Evolutionary conservation across 1,140 invertebrate genomes (phyloP).

Genomic region (Plutomurus gul): DNA sequence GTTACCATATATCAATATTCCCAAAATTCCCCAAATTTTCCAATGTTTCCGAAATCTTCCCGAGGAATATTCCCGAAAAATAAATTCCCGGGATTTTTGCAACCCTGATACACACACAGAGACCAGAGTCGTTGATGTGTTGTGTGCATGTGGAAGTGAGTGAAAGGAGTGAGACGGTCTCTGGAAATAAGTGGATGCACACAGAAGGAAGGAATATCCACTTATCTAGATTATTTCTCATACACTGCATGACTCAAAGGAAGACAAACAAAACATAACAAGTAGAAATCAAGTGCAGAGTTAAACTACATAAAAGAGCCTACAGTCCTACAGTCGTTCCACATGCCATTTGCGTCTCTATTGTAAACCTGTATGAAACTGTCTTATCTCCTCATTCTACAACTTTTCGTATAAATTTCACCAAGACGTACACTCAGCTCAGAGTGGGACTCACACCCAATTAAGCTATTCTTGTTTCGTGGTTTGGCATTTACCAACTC

Average conservation of each 20-base stretch:
- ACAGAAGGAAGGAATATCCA: background rate
- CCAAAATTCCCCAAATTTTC: no score
- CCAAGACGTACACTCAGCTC: slow-evolving; percentile 30
- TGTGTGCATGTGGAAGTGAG: background rate
- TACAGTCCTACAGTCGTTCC: slow-evolving; percentile 36
- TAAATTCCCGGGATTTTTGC: no score
- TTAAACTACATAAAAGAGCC: slow-evolving; percentile 36
- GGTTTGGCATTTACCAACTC: slow-evolving; percentile 38
- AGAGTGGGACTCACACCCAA: slow-evolving; percentile 47
- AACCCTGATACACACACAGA: no score
- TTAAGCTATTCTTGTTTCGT: slow-evolving; percentile 53
- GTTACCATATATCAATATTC: no score
- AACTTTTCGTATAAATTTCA: slow-evolving; percentile 54
- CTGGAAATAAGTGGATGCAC: background rate
- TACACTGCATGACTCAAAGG: background rate
- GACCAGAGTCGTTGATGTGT: no score
- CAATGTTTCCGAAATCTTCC: no score
- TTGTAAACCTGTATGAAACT: slow-evolving; percentile 50
- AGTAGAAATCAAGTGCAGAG: slow-evolving; percentile 16
- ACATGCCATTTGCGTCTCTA: slow-evolving; percentile 51
- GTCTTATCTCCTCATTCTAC: slow-evolving; percentile 53
- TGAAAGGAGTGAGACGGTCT: background rate
- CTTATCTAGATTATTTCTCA: slow-evolving; percentile 30
- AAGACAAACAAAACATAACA: slow-evolving; percentile 11
- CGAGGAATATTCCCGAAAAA: no score